Percentiles rank a stretch among this genome's conserved stretches.
These are phyloP conservation scores for Bilobella aurantiaca DNA, from an alignment of 1,140 invertebrate species.

Conservation along the genomic window DNA sequence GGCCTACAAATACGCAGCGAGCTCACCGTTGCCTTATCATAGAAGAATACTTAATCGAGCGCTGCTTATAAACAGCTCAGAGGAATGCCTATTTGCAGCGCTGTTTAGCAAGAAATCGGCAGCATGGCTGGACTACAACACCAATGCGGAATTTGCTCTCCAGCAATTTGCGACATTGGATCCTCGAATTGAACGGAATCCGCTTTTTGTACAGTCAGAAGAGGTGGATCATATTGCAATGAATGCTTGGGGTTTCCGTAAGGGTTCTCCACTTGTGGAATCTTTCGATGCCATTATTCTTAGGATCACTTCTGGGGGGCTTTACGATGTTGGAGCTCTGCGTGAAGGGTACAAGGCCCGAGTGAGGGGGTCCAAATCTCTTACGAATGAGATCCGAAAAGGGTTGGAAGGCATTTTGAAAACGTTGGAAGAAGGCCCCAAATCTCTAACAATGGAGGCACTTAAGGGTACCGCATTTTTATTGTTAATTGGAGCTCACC, in stretches of 20 bases:
- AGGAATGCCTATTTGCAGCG: background rate
- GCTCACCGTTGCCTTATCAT: background rate
- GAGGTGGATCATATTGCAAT: background rate
- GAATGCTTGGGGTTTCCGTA: background rate
- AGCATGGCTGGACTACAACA: slow-evolving; percentile 2
- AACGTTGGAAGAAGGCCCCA: background rate
- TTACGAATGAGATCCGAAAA: background rate
- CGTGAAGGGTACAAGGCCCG: background rate
- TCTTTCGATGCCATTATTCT: slow-evolving; percentile 1
- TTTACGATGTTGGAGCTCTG: background rate
- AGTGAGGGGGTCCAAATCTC: background rate
- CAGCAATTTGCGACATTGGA: background rate
- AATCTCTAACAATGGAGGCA: background rate
- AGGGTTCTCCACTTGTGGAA: background rate
- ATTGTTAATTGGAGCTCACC: background rate
- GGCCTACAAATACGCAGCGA: background rate
- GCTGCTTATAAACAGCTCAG: background rate
- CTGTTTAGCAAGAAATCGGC: background rate
- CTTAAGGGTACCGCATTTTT: background rate
- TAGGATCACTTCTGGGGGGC: background rate
- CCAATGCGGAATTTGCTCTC: background rate
- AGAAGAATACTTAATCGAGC: background rate
- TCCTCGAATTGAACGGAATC: background rate
- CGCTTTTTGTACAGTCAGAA: background rate
- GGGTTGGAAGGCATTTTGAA: background rate